Conservation (phyloP, 23 tunicate genomes). For the Ascidia mentula region DNA sequence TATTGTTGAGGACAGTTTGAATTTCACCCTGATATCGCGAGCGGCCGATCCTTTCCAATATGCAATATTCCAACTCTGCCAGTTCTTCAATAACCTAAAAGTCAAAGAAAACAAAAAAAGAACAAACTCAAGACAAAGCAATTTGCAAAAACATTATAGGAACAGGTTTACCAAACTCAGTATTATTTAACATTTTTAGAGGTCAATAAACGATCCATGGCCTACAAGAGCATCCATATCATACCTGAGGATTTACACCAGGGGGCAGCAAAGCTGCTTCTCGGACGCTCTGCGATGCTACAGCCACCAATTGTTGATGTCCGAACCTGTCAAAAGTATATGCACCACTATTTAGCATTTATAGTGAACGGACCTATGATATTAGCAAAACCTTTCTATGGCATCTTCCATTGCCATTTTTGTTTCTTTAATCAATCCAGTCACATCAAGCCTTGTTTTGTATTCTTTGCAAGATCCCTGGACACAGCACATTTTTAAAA, state of each 20-base stretch:
- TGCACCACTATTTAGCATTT: too few species aligned
- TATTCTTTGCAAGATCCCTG: conserved; percentile 50
- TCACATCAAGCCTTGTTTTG: conserved; percentile 32
- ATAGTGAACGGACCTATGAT: too few species aligned
- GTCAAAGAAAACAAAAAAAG: neutral
- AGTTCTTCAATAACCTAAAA: conserved; percentile 25
- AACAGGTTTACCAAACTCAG: too few species aligned
- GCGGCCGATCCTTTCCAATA: conserved; percentile 75
- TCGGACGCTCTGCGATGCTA: conserved; percentile 67
- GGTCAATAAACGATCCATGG: too few species aligned
- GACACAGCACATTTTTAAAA: neutral
- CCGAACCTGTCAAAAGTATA: conserved; percentile 39
- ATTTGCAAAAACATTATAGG: neutral
- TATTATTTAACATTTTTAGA: too few species aligned
- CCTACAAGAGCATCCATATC: neutral
- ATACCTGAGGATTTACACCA: conserved; percentile 43
- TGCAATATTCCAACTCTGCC: conserved; percentile 51
- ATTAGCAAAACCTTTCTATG: neutral
- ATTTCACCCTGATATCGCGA: conserved; percentile 85
- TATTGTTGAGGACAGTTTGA: conserved; percentile 55
- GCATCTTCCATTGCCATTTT: conserved; percentile 13
- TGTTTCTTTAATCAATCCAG: conserved; percentile 10
- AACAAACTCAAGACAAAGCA: neutral
- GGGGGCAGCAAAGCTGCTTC: conserved; percentile 33
- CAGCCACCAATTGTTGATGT: conserved; percentile 42